These are phyloP conservation scores for Coenonympha glycerion DNA, from an alignment of 2,888 invertebrate genomes.

Conservation along the genomic window DNA sequence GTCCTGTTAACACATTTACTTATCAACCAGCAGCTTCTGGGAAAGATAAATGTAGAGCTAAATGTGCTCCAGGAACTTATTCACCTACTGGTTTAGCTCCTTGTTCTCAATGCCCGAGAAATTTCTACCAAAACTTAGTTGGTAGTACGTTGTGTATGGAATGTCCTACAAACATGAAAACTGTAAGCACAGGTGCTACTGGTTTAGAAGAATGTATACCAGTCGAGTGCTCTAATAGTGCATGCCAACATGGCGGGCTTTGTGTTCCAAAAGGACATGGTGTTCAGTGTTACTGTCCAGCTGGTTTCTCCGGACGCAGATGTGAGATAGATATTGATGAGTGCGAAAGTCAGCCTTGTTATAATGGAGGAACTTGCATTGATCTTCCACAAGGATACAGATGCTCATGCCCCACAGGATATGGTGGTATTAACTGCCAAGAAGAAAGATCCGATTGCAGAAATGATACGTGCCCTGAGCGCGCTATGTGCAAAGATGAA, in stretches of 20 bases:
- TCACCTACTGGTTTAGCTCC: conserved; percentile 95
- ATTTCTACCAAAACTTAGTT: conserved; percentile 91
- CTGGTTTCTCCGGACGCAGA: conserved; percentile 93
- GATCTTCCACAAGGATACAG: conserved; percentile 94
- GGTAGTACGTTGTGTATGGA: conserved; percentile 92
- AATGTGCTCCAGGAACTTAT: conserved; percentile 92
- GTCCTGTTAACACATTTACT: conserved; percentile 91
- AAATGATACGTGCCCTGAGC: conserved; percentile 93
- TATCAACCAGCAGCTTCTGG: conserved; percentile 93
- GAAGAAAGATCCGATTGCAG: conserved; percentile 92
- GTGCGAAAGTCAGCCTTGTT: conserved; percentile 95
- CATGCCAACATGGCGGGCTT: conserved; percentile 93
- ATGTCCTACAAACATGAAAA: conserved; percentile 93
- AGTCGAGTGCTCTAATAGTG: conserved; percentile 89
- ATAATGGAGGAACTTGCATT: conserved; percentile 93
- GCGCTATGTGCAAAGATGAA: conserved; percentile 98
- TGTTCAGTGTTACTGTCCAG: conserved; percentile 94
- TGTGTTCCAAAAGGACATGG: conserved; percentile 93
- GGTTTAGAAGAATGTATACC: conserved; percentile 90
- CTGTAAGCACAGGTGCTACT: conserved; percentile 85
- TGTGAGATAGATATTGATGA: conserved; percentile 97
- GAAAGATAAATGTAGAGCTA: conserved; percentile 87
- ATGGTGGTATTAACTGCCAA: conserved; percentile 95
- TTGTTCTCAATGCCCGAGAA: conserved; percentile 92
- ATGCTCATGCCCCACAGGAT: conserved; percentile 91